Evolutionary conservation across 2,797 vertebrate species (phyloP), one percentile per base, ranked within the genome.

Genomic region (Siniperca undulata): DNA sequence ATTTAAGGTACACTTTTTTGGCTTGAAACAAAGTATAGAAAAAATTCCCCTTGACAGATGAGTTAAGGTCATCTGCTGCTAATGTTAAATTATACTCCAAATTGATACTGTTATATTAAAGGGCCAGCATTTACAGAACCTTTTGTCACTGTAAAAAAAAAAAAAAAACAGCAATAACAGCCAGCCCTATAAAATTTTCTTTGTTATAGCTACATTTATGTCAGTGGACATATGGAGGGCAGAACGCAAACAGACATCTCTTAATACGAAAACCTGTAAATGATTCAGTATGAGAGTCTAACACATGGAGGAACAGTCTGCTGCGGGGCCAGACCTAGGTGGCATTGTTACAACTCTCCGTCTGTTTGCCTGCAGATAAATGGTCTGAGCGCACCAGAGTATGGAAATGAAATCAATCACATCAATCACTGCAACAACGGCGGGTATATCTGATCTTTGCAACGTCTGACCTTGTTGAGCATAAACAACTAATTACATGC

Each of bases 241-340:
- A 87, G 90, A 89, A 81, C 56, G 14, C 80, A 88, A 91, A 81
- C 90, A 92, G 90, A 81, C 88, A 88, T 89, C 79, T 88, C 81
- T 87, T 87, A 81, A 88, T 83, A 77, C 13, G 17, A 86, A 87
- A 93, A 90, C 92, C 86, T 92, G 91, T 81, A 91, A 88, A 86
- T 86, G 90, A 87, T 92, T 93, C 82, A 74, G 75, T 76, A 87
- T 40, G 81, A 82, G 81, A 74, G 82, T 81, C 80, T 85, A 92
- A 86, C 92, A 95, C 93, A 94, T 93, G 92, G 91, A 88, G 74
- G 83, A 89, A 79, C 92, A 91, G 92, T 85, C 91, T 91, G 93
- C 83, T 86, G 77, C 71, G n/a, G 86, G 89, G 89, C 77, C 78
- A 65, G 87, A 90, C 90, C 89, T 90, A 42, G 80, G 89, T 85